Base-by-base conservation (phyloP, 2,113 vertebrate genomes). In the Pterocles orientalis region DNA sequence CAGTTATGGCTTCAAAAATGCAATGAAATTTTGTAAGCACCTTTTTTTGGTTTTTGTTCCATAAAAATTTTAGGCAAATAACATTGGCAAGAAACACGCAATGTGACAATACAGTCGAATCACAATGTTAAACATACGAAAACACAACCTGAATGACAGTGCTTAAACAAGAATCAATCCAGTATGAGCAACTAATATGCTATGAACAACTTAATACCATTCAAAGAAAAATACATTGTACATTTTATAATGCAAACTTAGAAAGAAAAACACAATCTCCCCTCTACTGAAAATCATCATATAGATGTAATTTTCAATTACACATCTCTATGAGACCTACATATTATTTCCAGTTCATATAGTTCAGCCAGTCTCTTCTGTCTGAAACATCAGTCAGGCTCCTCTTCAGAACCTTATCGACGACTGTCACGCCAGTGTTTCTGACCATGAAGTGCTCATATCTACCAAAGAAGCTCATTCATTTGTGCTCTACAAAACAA, bases 111-210 rank as follows among this genome's bases (percentile, higher is more conserved):
- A 21, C 9, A 75, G 29, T 28, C 51, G 86, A 82, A 86, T 20
- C 23, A 33, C 29, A 66, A 39, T 1, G 18, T 56, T 47, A 60
- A 78, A 60, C 25, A 54, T 10, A 2, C 5, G 11, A 91, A 64
- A 82, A 12, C 6, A 34, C 9, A 65, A 61, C 17, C 19, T 61
- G 33, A 66, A 57, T 8, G 36, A 29, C 43, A 82, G 53, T 6
- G 5, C 11, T 26, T 43, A 64, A 83, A 76, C 2, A 8, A 76
- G 29, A 24, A 76, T 29, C 43, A 14, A 10, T 5, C 3, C 1
- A 0, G 0, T 25, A 29, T 1, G 19, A 24, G 14, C 19, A 60
- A 50, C 28, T 51, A 65, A 72, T 26, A 81, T 0, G 7, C 68
- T 45, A 54, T 0, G 1, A 77, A 26, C 20, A 47, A 64, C 48